Conservation (phyloP, 2,113 vertebrate genomes). For the Callithrix jacchus region DNA sequence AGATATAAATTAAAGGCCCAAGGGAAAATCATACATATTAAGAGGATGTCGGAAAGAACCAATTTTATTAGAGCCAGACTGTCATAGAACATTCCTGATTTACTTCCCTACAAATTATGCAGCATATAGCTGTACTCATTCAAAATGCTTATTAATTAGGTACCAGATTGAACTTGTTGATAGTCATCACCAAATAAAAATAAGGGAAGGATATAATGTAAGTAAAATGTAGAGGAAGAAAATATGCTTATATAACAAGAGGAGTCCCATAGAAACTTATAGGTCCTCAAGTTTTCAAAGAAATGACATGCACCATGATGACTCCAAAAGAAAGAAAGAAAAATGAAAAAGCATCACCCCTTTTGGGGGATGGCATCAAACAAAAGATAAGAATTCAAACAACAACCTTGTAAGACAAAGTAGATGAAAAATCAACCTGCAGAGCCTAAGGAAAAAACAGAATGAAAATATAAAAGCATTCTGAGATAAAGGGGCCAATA, state of each 20-base stretch:
- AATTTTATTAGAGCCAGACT: neutral
- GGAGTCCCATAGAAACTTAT: neutral
- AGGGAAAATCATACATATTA: neutral
- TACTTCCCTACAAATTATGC: neutral
- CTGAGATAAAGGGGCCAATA: neutral
- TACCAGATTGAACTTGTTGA: neutral
- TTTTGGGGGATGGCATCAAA: neutral
- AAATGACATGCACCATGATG: neutral
- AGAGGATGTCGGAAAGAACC: neutral
- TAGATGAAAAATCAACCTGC: neutral
- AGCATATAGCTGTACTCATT: neutral
- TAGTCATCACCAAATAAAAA: neutral
- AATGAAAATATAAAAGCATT: neutral
- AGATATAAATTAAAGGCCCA: neutral
- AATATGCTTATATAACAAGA: neutral
- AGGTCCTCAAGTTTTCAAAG: neutral
- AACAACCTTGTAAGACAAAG: neutral
- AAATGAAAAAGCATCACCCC: neutral
- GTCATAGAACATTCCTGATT: neutral
- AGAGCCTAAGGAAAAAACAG: neutral
- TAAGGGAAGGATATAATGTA: neutral
- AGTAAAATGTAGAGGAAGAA: neutral
- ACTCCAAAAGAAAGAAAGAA: neutral
- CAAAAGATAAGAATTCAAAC: neutral
- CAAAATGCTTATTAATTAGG: neutral